Evolutionary conservation across 2,888 invertebrate species (phyloP), one percentile per base, ranked within the genome.

Genomic region (Drosophila demipolita): DNA sequence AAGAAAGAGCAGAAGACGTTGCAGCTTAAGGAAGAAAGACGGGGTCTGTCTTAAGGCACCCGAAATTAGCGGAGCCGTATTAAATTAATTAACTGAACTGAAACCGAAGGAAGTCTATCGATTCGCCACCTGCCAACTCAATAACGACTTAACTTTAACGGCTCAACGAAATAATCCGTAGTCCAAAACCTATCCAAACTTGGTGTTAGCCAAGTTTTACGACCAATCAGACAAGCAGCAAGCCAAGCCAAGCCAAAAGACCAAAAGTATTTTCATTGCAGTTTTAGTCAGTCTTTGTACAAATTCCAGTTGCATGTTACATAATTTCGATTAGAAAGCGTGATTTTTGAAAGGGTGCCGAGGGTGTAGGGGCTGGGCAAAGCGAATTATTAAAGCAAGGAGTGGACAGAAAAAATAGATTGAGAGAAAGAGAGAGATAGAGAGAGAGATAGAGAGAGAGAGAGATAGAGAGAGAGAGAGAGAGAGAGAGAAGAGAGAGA

Each of bases 81-180:
- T 86, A 89, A 90, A 90, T 90, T 90, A 91, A 91, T 91, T 90
- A 91, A 88, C 86, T 88, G 75, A 85, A 81, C 87, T 84, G 77
- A 85, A 81, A 71, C 70, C 45, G 45, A 45, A 45, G 75, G 66
- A 82, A 89, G 80, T 83, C 88, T 91, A 91, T 89, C 89, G 88
- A 88, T 86, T 64, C 61, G 42, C 49, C 36, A 57, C 40, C 57
- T 57, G 57, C 57, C 45, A 40, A 64, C 70, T 64, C 71, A 20
- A 45, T 33, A 66, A 26, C 69, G 78, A 69, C 71, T 72, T 75
- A 68, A 67, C 67, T 61, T 69, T 72, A 57, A 32, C 48, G 65
- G 61, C 55, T 77, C 69, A 62, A 2, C 8, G 17, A 20, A 33
- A 54, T 36, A 63, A 73, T 53, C 62, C 61, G 72, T 52, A 40